Evolutionary conservation across 2,113 vertebrate genomes (phyloP), one percentile per base, ranked within the genome.

Genomic region (Casuarius casuarius): DNA sequence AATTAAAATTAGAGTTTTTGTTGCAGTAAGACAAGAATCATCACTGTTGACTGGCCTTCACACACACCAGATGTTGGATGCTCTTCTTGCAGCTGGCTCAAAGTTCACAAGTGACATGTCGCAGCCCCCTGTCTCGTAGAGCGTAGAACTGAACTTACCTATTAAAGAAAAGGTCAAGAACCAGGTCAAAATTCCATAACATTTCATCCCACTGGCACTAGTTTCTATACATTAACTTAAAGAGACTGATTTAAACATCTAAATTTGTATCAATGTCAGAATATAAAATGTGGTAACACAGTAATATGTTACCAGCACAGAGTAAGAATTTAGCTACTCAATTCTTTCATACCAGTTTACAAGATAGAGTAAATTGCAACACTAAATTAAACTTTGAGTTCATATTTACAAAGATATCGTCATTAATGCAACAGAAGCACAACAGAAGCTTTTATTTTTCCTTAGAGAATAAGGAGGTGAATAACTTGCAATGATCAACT

Each of bases 101-200:
- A 99, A 99, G 97, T 99, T 99, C 97, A 99, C 99, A 98, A 99
- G 98, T 21, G 99, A 99, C 99, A 99, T 98, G 97, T 99, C 99
- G 96, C 99, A 99, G 96, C 99, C 99, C 88, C 98, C 99, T 52
- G 98, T 99, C 97, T 99, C 99, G 91, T 99, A 99, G 80, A 99
- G 98, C 49, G 99, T 98, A 91, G 99, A 99, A 90, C 99, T 99
- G 98, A 99, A 98, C 98, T 99, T 99, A 98, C 99, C 99, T 99
- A 89, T 82, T 80, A 97, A 96, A 98, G 87, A 98, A 92, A 98
- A 94, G 42, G 84, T 71, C 65, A 96, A 91, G 80, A 96, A 65
- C 86, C 51, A 95, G 94, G 71, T 87, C 67, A 97, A 92, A 89
- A 89, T 76, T 94, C 68, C 38, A 80, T 54, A 68, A 4, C 8